These are phyloP conservation scores for Darevskia mixta DNA, from an alignment of 2,797 vertebrate species.

Conservation along the genomic window DNA sequence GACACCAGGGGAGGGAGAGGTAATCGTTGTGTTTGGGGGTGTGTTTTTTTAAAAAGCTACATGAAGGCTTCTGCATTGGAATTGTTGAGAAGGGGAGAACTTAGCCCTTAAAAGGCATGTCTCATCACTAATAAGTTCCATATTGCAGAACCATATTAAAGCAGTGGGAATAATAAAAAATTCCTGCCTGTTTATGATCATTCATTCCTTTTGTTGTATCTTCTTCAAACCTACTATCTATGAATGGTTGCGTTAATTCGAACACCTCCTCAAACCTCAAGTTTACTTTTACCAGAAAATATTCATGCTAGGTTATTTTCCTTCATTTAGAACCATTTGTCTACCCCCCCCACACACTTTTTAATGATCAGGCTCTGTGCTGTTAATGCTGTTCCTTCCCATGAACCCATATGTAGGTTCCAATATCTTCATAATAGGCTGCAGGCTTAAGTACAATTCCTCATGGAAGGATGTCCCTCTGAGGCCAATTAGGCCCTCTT, in stretches of 20 bases:
- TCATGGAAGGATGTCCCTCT: slow-evolving; percentile 10
- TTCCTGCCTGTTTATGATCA: background rate
- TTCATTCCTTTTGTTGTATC: background rate
- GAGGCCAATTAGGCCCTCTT: slow-evolving; percentile 25
- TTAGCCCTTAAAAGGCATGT: background rate
- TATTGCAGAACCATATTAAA: too few species aligned
- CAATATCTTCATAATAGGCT: background rate
- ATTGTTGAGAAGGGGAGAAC: background rate
- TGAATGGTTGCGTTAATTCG: background rate
- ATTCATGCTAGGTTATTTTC: background rate
- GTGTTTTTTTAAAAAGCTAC: background rate
- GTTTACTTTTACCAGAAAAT: background rate
- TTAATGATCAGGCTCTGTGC: background rate
- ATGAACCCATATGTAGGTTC: background rate
- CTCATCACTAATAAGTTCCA: background rate
- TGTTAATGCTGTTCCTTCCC: slow-evolving; percentile 8
- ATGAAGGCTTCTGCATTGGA: background rate
- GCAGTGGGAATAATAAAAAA: background rate
- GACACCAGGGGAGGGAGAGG: too few species aligned
- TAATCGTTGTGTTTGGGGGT: too few species aligned
- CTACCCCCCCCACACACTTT: background rate
- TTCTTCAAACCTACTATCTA: background rate
- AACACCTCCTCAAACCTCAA: background rate
- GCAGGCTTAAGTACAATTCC: slow-evolving; percentile 7
- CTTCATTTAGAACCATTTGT: background rate